Evolutionary conservation across 1,140 invertebrate genomes (phyloP).

Genomic region (Nilaparvata lugens): DNA sequence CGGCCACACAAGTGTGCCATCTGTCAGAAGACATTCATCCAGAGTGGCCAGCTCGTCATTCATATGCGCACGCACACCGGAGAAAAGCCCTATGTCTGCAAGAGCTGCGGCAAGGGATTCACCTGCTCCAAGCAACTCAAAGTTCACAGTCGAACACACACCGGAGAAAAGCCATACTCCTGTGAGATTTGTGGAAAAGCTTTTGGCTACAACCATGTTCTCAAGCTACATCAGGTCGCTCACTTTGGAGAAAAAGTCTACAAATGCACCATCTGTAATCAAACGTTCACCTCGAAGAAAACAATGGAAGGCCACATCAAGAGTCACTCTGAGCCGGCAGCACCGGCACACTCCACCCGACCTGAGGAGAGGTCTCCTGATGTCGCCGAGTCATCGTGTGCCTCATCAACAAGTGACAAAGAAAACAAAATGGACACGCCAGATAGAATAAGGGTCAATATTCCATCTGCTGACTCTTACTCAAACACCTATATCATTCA

Average conservation of each 20-base stretch:
- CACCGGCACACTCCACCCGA: conserved; percentile 22
- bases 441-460: conserved; percentile 17
- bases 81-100: conserved; percentile 85
- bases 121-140: conserved; percentile 86
- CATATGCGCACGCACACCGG: conserved; percentile 82
- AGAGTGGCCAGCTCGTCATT: conserved; percentile 76
- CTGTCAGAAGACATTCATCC: conserved; percentile 85
- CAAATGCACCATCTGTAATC: conserved; percentile 81
- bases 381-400: conserved; percentile 26
- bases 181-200: conserved; percentile 73
- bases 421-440: conserved; percentile 32
- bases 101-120: conserved; percentile 75
- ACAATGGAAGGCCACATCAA: conserved; percentile 83
- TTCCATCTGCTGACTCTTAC: background rate
- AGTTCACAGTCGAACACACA: conserved; percentile 75
- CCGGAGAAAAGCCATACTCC: conserved; percentile 66
- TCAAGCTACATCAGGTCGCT: conserved; percentile 81
- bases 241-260: conserved; percentile 88
- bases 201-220: conserved; percentile 79
- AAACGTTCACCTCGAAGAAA: conserved; percentile 82
- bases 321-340: conserved; percentile 59
- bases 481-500: no score
- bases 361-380: conserved; percentile 29
- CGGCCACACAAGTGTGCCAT: conserved; percentile 88
- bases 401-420: conserved; percentile 38